Evolutionary conservation across 2,113 vertebrate species (phyloP).

Genomic region (Albula glossodonta): DNA sequence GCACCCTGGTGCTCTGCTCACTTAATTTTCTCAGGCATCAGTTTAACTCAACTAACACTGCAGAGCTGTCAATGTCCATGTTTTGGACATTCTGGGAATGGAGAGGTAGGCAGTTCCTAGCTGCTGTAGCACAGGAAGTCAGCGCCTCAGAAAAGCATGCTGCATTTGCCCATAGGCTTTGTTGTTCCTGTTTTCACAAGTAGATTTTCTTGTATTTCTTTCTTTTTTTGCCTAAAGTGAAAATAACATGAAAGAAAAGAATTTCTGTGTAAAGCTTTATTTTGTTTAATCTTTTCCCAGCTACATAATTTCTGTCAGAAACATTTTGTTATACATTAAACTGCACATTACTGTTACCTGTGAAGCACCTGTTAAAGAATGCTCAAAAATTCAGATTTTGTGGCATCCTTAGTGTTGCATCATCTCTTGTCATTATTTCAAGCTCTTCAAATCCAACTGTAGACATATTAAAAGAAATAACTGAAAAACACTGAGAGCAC

Average conservation of each 20-base stretch:
- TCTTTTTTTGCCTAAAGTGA: background rate
- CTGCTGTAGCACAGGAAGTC: background rate
- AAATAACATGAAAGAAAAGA: background rate
- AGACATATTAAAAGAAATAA: background rate
- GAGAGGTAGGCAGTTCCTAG: background rate
- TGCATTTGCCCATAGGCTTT: background rate
- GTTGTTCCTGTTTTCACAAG: background rate
- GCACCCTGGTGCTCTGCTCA: background rate
- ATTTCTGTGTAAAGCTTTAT: background rate
- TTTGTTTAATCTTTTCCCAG: background rate
- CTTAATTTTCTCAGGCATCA: background rate
- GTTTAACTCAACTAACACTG: background rate
- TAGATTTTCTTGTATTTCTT: background rate
- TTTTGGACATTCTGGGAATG: background rate
- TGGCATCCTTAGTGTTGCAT: background rate
- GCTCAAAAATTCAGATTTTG: background rate
- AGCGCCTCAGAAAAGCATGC: background rate
- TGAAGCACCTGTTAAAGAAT: background rate
- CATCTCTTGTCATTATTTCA: background rate
- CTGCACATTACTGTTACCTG: background rate
- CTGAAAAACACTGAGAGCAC: background rate
- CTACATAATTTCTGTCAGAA: background rate
- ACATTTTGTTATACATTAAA: background rate
- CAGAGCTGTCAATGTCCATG: background rate
- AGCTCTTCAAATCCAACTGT: background rate